A percentile compares a stretch with the other conserved stretches of the same genome.
These are phyloP conservation scores for Alectoris magna DNA, from an alignment of 2,797 vertebrate species.

Conservation along the genomic window DNA sequence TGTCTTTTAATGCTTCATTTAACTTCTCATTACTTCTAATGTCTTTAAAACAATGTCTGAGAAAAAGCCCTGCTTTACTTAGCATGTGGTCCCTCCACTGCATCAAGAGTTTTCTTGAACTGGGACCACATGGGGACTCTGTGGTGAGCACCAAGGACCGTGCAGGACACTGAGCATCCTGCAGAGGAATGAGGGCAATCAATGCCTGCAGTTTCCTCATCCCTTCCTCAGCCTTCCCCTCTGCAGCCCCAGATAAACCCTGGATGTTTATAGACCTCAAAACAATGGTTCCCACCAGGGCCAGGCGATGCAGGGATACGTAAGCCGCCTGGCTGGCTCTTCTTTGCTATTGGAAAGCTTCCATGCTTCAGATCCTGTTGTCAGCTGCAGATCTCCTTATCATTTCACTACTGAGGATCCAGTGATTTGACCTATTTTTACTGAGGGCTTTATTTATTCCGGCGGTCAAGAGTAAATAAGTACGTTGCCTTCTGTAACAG, in stretches of 20 bases:
- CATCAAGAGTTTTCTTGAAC: fast-evolving
- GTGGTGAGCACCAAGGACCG: fast-evolving
- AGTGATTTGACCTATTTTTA: not conserved
- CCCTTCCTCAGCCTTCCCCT: not conserved
- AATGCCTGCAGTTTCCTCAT: fast-evolving
- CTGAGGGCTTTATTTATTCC: not conserved
- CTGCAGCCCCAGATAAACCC: not conserved
- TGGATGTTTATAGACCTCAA: not conserved
- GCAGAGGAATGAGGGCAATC: not conserved
- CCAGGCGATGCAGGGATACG: not conserved
- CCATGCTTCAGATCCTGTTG: not conserved
- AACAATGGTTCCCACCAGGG: not conserved
- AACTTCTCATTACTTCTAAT: not conserved
- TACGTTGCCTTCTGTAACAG: fast-evolving
- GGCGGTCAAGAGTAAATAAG: not conserved
- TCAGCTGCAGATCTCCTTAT: not conserved
- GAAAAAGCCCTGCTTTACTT: not conserved
- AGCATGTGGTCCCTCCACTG: not conserved
- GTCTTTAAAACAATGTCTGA: not conserved
- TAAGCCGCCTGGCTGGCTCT: not conserved
- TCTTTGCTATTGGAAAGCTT: not conserved
- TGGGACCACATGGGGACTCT: not conserved
- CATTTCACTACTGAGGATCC: not conserved
- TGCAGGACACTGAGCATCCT: not conserved
- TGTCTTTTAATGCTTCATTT: not conserved